A percentile compares a stretch with the other conserved stretches of the same genome.
Conservation (phyloP, 2,797 vertebrate species). For the Euphonia xanthogaster region DNA sequence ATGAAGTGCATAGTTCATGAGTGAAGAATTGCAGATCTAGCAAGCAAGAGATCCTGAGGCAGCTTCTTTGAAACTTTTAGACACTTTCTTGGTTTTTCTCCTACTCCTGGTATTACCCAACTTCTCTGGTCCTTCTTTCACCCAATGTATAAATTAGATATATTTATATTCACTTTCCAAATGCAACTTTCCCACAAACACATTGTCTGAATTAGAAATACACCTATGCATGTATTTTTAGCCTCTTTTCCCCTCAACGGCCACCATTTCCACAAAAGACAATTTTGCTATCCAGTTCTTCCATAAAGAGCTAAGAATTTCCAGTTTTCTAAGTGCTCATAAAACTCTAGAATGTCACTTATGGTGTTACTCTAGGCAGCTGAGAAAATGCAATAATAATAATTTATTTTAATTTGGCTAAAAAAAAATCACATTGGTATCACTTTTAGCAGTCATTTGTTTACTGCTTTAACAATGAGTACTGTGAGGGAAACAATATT, state of each 20-base stretch:
- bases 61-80: not conserved
- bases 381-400: not conserved
- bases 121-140: not conserved
- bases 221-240: too few relatives aligned
- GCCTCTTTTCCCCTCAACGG: not conserved
- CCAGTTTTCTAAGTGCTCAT: not conserved
- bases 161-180: not conserved
- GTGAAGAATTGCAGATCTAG: not conserved
- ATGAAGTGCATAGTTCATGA: not conserved
- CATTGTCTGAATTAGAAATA: not conserved
- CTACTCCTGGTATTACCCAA: not conserved
- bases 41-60: not conserved
- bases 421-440: not conserved
- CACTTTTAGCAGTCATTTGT: not conserved
- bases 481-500: not conserved
- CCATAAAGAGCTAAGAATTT: not conserved
- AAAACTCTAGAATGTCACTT: not conserved
- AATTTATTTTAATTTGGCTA: not conserved
- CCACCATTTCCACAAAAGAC: not conserved
- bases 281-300: not conserved
- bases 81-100: not conserved
- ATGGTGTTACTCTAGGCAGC: not conserved
- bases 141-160: not conserved
- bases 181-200: not conserved
- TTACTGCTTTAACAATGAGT: not conserved